Base-by-base conservation (phyloP, 2,113 vertebrate genomes). In the Sinocyclocheilus anshuiensis region DNA sequence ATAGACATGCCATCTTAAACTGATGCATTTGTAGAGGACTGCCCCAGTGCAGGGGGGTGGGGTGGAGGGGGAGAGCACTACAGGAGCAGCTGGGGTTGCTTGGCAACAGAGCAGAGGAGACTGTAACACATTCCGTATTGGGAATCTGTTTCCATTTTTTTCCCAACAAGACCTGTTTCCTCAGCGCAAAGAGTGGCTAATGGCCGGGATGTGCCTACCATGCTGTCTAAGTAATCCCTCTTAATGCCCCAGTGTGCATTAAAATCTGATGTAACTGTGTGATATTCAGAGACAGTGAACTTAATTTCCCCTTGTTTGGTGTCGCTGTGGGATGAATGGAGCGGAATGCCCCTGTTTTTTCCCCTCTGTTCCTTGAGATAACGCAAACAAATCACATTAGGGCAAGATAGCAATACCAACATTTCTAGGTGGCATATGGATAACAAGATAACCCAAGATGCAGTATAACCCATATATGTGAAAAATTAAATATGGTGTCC, bases 51-150 rank as follows among this genome's bases (percentile, higher is more conserved):
- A 87, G 88, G 89, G 92, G 80, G 69, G 6, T 42, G 48, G 79
- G 89, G 42, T 13, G 86, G 82, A 75, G 45, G n/a, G 82, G 77
- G 39, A 16, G 67, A 55, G 69, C 69, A 80, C 69, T 81, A 86
- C 26, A 76, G 48, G 78, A 88, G 80, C 84, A 78, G 84, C 71
- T 84, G 50, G 77, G 67, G 94, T 95, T 94, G 93, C 94, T 90
- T 92, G 87, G 94, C 91, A 93, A 91, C 91, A 83, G 91, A 84
- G 90, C 45, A 83, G 75, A 86, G 74, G 80, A 85, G 85, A 88
- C 72, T 88, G 85, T 80, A 84, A 33, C 87, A 90, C 87, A 91
- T 90, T 91, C 86, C 87, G 65, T 90, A 87, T 74, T 79, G 88
- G 87, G 90, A 84, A 89, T 81, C 88, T 89, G 77, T 91, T 80